Conservation (phyloP, 1,140 invertebrate genomes). For the Brachionus rubens region DNA sequence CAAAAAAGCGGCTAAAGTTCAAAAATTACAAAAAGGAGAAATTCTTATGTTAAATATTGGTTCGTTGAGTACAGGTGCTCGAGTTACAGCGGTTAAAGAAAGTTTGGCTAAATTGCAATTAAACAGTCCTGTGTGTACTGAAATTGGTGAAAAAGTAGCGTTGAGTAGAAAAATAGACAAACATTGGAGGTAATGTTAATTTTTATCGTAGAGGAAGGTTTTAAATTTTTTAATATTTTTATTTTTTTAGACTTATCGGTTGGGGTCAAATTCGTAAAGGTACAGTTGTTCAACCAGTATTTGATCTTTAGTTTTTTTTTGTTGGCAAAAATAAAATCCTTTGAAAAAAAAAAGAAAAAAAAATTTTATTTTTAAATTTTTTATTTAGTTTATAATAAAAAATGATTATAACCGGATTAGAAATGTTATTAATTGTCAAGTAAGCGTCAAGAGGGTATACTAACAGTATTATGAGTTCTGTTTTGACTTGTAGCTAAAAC, state of each 20-base stretch:
- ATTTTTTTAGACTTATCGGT: constrained; percentile 75
- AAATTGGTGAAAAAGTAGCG: constrained; percentile 96
- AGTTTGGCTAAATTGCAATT: constrained; percentile 96
- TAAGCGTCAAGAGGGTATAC: no score
- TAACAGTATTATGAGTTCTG: no score
- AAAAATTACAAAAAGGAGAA: constrained; percentile 80
- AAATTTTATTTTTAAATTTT: no score
- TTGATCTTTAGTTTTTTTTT: neutral
- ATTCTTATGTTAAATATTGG: constrained; percentile 97
- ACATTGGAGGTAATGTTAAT: constrained; percentile 81
- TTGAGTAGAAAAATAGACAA: constrained; percentile 94
- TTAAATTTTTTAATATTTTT: neutral
- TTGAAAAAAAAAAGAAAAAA: no score
- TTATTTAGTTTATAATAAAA: no score
- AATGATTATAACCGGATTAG: no score
- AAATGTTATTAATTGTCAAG: no score
- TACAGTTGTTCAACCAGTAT: constrained; percentile 74
- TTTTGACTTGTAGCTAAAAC: no score
- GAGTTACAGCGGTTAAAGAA: constrained; percentile 89
- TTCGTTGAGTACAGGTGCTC: constrained; percentile 91
- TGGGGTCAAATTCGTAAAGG: constrained; percentile 93
- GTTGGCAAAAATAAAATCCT: no score
- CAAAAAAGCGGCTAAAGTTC: constrained; percentile 94
- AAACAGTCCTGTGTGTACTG: constrained; percentile 96
- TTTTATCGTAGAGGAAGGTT: neutral